Base-by-base conservation (phyloP, 2,797 vertebrate genomes). In the Artibeus lituratus region DNA sequence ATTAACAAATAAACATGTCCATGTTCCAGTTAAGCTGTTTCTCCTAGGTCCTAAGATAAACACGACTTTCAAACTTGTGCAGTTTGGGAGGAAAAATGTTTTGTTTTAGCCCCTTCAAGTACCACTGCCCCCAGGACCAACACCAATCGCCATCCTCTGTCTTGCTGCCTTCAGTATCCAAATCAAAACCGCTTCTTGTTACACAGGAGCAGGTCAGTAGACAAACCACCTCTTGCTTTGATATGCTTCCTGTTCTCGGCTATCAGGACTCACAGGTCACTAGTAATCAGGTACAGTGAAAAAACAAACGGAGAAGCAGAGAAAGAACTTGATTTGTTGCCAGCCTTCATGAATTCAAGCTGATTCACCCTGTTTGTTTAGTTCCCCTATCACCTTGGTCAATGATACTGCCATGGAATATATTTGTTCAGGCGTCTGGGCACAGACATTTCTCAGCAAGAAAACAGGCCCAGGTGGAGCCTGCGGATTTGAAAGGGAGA, bases 321-420 rank as follows among this genome's bases (percentile, higher is more conserved):
- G 93, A 83, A 96, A 94, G 96, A 97, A 95, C 73, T 0, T 35
- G 88, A 96, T 81, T 37, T 80, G 94, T 83, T 87, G 94, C 97
- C 94, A 97, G 24, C 78, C 49, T 85, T 95, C 78, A 15, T 87
- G 96, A 97, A 98, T 96, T 94, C 95, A 90, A 97, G 95, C 70
- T 96, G 92, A 98, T 81, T 97, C 95, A 95, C 95, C 85, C 91
- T 72, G 91, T 94, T 88, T 92, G 16, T 81, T 96, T 67, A 88
- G 93, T 81, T 97, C 96, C 96, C 9, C 0, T 93, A 96, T 96
- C 93, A 97, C 94, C 94, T 87, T 77, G 1, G 78, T 44, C 96
- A 91, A 95, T 37, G 91, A 93, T 37, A 90, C 76, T 87, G 67
- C 82, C 81, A 92, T 92, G 94, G 92, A 97, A 97, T 94, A 87